Conservation (phyloP, 92 coral and sea anemone species). For the Diadumene lineata region DNA sequence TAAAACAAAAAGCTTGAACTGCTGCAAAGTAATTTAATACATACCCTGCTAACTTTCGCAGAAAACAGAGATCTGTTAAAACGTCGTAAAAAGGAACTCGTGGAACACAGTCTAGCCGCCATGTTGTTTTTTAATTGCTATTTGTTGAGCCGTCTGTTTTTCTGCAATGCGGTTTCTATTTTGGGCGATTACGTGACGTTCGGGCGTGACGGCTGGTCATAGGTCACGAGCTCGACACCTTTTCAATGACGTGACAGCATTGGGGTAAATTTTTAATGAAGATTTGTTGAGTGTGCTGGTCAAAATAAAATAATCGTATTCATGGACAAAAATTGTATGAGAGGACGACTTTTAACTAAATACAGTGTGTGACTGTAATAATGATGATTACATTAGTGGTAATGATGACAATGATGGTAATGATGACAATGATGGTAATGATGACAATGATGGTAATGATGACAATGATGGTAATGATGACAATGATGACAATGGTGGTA, state of each 20-base stretch:
- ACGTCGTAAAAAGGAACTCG: neutral
- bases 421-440: neutral
- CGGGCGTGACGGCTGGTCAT: constrained; percentile 16
- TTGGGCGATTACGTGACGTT: constrained; percentile 23
- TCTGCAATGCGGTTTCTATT: constrained; percentile 31
- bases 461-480: neutral
- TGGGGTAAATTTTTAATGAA: neutral
- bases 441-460: neutral
- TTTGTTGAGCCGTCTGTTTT: constrained; percentile 30
- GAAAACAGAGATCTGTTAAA: neutral
- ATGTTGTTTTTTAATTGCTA: constrained; percentile 15
- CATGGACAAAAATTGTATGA: too few relatives aligned
- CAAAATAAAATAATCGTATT: neutral
- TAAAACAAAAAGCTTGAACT: neutral
- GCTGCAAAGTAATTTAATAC: neutral
- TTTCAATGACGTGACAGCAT: neutral
- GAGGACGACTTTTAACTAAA: neutral
- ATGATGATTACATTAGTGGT: neutral
- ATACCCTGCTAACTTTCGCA: constrained; percentile 7
- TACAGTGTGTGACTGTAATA: neutral
- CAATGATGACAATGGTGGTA: neutral
- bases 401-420: neutral
- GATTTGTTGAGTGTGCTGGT: neutral
- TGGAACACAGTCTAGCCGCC: constrained; percentile 6
- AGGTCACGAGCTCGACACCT: constrained; percentile 19